A percentile compares a stretch with the other conserved stretches of the same genome.
These are phyloP conservation scores for Wasmannia auropunctata DNA, from an alignment of 1,140 invertebrate genomes.

Conservation along the genomic window DNA sequence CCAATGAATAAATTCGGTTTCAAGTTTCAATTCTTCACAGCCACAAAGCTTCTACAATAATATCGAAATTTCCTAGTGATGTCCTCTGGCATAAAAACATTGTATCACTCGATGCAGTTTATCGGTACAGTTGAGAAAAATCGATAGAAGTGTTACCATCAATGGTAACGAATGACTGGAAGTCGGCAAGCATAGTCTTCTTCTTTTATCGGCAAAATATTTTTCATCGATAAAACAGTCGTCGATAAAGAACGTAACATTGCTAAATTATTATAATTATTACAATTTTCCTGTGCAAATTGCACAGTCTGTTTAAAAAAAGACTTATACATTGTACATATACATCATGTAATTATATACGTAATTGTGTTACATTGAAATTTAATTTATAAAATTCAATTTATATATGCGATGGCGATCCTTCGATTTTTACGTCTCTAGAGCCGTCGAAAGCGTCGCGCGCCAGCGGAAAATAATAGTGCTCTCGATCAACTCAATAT, in stretches of 20 bases:
- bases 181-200: neutral
- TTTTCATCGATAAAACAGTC: constrained; percentile 20
- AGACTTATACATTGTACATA: too few relatives aligned
- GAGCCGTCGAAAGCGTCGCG: neutral
- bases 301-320: neutral
- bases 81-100: constrained; percentile 36
- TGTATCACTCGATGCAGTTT: neutral
- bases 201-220: neutral
- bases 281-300: neutral
- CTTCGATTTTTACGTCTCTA: neutral
- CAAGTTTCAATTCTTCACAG: neutral
- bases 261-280: neutral
- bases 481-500: constrained; percentile 31
- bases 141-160: constrained; percentile 39
- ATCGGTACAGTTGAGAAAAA: constrained; percentile 47
- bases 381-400: neutral
- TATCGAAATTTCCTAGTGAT: constrained; percentile 57
- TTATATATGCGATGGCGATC: too few relatives aligned
- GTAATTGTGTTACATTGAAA: neutral
- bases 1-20: neutral
- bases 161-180: constrained; percentile 8
- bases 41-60: neutral
- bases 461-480: neutral
- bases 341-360: neutral
- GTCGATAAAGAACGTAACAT: neutral